Conservation (phyloP, 2,888 invertebrate species). For the Agrotis segetum region DNA sequence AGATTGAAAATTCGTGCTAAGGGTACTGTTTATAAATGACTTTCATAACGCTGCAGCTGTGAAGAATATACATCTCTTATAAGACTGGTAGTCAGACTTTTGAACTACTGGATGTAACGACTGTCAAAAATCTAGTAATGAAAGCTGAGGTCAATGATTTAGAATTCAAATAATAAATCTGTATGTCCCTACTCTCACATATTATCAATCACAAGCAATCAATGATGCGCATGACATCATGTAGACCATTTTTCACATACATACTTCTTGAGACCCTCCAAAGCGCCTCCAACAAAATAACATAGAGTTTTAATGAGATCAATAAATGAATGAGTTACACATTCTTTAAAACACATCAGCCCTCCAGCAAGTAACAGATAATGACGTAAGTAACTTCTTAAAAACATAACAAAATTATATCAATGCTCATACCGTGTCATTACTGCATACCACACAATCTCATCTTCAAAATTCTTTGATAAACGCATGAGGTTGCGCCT, state of each 20-base stretch:
- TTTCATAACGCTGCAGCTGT: too few relatives aligned
- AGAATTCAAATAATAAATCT: not conserved
- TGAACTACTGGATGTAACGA: too few relatives aligned
- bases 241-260: not conserved
- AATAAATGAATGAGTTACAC: conserved; percentile 15
- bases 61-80: too few relatives aligned
- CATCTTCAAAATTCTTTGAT: conserved; percentile 17
- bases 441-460: conserved; percentile 26
- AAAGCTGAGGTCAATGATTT: too few relatives aligned
- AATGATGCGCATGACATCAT: not conserved
- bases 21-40: too few relatives aligned
- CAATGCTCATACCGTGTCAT: conserved; percentile 18
- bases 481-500: not conserved
- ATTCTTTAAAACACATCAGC: conserved; percentile 31
- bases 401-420: conserved; percentile 25
- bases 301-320: conserved; percentile 12
- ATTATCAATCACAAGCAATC: not conserved
- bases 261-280: not conserved
- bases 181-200: not conserved
- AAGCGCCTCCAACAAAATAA: not conserved
- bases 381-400: not conserved
- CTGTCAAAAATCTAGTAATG: too few relatives aligned
- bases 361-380: conserved; percentile 21
- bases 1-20: too few relatives aligned
- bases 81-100: too few relatives aligned